A percentile compares a stretch with the other conserved stretches of the same genome.
phyloP scores from a whole-genome alignment of 1,140 invertebrate genomes.

The Lepidotrigona ventralis region DNA sequence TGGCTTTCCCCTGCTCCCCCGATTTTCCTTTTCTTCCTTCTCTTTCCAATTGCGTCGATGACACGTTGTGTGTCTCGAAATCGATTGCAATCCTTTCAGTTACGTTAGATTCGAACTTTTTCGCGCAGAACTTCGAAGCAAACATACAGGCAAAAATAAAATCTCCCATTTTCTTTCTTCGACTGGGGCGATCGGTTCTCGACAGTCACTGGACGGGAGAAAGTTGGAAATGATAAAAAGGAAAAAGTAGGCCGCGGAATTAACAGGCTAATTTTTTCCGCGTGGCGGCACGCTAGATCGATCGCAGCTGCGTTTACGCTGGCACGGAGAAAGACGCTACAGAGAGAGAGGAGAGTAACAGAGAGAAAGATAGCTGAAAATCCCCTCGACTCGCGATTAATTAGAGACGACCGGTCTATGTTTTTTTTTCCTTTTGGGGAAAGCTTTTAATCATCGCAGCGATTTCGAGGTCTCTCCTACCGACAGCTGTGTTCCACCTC shows the following conservation, averaged over 20 bases:
- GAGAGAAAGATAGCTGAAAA: conserved; percentile 9
- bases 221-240: neutral
- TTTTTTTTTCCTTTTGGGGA: conserved; percentile 48
- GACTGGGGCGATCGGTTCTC: neutral
- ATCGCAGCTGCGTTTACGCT: conserved; percentile 21
- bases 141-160: too few relatives aligned
- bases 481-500: neutral
- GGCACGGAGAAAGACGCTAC: neutral
- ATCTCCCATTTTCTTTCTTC: neutral
- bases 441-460: conserved; percentile 46
- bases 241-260: neutral
- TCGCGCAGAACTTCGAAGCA: too few relatives aligned
- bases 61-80: too few relatives aligned
- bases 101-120: too few relatives aligned
- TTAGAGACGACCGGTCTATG: conserved; percentile 39
- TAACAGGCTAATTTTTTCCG: neutral
- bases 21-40: too few relatives aligned
- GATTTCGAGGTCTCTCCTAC: conserved; percentile 11
- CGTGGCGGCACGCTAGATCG: conserved; percentile 23
- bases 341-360: neutral
- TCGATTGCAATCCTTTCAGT: too few relatives aligned
- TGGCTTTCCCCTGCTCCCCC: too few relatives aligned
- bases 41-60: too few relatives aligned
- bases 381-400: conserved; percentile 51
- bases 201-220: neutral